Evolutionary conservation across 2,113 vertebrate species (phyloP).

Genomic region (chimpanzee (Pan troglodytes)): NHGRI_mPanTro3-v2.1_pri NC_086015.1:4609501-4610000

Average conservation of each 20-base stretch:
- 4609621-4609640: neutral
- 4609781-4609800: neutral
- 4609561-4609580: neutral
- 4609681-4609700: neutral
- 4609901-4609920: neutral
- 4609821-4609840: neutral
- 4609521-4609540: neutral
- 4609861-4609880: neutral
- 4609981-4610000: neutral
- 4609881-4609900: neutral
- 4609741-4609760: too few species aligned
- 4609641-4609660: neutral
- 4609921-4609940: neutral
- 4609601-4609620: too few species aligned
- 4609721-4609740: neutral
- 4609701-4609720: neutral
- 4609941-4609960: neutral
- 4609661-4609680: neutral
- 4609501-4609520: accelerated
- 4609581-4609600: neutral
- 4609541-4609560: neutral
- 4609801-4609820: too few species aligned
- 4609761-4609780: too few species aligned
- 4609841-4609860: neutral
- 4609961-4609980: neutral